Percentiles rank a stretch among this genome's conserved stretches.
These are phyloP conservation scores for Pinctada fucata DNA, from an alignment of 2,888 invertebrate species.

Conservation along the genomic window DNA sequence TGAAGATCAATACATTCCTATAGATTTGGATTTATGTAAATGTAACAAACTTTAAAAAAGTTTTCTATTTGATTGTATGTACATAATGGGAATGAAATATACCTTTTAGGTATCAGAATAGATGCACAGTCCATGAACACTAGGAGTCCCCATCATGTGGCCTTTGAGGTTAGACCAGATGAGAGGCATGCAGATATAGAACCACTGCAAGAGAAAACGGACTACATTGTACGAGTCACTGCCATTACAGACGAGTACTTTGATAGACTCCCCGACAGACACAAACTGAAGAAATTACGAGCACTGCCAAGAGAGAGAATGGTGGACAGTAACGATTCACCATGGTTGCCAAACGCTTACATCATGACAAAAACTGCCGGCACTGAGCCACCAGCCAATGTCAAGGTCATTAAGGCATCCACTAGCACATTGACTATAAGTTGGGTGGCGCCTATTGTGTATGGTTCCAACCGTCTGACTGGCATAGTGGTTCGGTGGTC, in stretches of 20 bases:
- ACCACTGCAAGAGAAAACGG: slow-evolving; percentile 72
- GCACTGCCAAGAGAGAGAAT: slow-evolving; percentile 67
- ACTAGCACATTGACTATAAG: slow-evolving; percentile 68
- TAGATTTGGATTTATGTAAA: no score
- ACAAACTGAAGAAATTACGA: slow-evolving; percentile 63
- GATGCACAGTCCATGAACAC: slow-evolving; percentile 73
- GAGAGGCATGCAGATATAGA: slow-evolving; percentile 67
- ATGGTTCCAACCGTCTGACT: slow-evolving; percentile 74
- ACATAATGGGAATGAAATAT: no score
- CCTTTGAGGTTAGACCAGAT: slow-evolving; percentile 72
- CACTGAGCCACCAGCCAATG: slow-evolving; percentile 71
- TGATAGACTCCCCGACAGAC: slow-evolving; percentile 72
- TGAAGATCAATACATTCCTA: no score
- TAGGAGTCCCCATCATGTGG: slow-evolving; percentile 59
- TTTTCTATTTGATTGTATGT: no score
- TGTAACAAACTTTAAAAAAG: no score
- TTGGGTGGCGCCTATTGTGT: slow-evolving; percentile 75
- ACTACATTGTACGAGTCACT: slow-evolving; percentile 74
- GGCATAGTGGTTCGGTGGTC: slow-evolving; percentile 75
- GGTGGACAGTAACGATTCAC: slow-evolving; percentile 68
- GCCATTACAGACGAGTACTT: slow-evolving; percentile 77
- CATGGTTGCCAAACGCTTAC: slow-evolving; percentile 74
- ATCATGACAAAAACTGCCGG: slow-evolving; percentile 75
- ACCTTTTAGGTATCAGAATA: slow-evolving; percentile 69
- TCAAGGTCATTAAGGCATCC: slow-evolving; percentile 64